Evolutionary conservation across 2,113 vertebrate species (phyloP).

Genomic region (Spizaetus ornatus): DNA sequence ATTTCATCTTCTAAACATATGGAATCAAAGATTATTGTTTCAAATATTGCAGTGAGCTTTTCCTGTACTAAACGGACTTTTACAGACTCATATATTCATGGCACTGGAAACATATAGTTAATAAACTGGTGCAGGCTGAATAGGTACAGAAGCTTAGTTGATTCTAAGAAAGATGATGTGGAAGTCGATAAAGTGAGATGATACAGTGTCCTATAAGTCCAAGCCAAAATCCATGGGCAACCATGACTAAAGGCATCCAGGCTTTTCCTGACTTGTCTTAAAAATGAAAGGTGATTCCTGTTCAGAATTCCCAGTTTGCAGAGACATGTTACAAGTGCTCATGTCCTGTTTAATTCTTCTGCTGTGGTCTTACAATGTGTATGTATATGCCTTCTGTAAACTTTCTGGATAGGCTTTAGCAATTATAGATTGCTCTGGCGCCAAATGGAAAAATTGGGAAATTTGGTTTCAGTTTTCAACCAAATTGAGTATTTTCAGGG

Average conservation of each 20-base stretch:
- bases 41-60: neutral
- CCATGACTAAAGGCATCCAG: neutral
- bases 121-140: neutral
- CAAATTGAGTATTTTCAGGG: neutral
- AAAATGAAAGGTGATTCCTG: neutral
- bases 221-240: neutral
- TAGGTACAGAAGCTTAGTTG: neutral
- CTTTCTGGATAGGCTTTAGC: neutral
- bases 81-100: neutral
- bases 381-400: neutral
- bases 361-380: rapidly evolving
- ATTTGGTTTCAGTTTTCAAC: neutral
- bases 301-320: neutral
- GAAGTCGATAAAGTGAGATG: neutral
- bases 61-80: neutral
- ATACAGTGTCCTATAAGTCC: neutral
- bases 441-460: neutral
- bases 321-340: neutral
- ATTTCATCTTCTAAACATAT: neutral
- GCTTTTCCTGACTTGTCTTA: neutral
- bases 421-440: neutral
- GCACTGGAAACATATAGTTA: neutral
- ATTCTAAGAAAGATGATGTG: neutral
- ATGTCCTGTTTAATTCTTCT: neutral
- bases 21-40: neutral